Conservation (phyloP, 2,797 vertebrate genomes). For the Lepilemur septentrionalis region DNA sequence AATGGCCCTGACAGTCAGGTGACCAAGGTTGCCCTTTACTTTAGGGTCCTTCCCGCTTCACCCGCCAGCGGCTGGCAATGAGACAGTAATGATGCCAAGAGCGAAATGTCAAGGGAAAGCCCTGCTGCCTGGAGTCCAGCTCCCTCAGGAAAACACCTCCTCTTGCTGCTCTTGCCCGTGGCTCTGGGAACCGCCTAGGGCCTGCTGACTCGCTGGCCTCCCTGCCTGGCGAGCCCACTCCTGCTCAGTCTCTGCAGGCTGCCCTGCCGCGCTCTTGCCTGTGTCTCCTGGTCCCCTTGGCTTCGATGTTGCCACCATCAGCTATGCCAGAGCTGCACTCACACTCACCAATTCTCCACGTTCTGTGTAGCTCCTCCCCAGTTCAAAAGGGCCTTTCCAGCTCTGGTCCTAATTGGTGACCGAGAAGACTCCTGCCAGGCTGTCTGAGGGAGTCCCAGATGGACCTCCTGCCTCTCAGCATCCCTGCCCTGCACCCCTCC, state of each 20-base stretch:
- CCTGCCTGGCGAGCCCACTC: background rate
- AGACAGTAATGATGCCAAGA: slow-evolving; percentile 60
- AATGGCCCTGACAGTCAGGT: background rate
- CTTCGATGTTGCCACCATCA: background rate
- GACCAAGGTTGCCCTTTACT: background rate
- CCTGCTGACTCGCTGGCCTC: background rate
- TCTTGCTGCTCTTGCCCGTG: background rate
- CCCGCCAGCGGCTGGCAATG: background rate
- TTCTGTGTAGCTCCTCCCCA: accelerated
- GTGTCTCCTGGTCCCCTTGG: background rate
- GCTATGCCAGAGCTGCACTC: background rate
- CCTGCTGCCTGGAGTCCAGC: slow-evolving; percentile 41
- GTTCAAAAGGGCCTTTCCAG: background rate
- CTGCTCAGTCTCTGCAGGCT: background rate
- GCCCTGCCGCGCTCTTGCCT: background rate
- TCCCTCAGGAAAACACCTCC: background rate
- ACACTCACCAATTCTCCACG: background rate
- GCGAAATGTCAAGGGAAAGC: slow-evolving; percentile 67
- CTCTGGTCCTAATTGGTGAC: background rate
- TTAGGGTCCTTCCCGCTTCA: background rate
- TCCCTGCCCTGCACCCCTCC: background rate
- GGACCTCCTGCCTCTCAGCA: background rate
- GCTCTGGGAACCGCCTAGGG: background rate
- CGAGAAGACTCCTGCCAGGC: background rate
- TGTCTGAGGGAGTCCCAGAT: background rate